Conservation (phyloP, 2,888 invertebrate genomes). For the Parnassius smintheus region DNA sequence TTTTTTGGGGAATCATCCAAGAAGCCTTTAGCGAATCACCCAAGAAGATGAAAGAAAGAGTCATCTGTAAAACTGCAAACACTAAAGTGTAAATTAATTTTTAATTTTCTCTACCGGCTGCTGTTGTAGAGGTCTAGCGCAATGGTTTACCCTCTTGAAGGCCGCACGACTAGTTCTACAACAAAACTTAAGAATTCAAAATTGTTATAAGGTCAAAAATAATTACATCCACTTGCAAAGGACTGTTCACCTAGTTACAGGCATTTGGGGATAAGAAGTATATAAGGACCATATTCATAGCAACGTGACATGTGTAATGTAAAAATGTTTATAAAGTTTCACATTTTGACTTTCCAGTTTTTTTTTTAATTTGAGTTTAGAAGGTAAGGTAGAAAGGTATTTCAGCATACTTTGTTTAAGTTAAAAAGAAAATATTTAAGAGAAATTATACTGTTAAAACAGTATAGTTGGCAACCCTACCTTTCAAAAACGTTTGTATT, state of each 20-base stretch:
- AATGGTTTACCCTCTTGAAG: conserved; percentile 51
- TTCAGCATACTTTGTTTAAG: no score
- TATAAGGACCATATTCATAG: neutral
- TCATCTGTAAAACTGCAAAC: neutral
- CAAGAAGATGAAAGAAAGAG: neutral
- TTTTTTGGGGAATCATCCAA: no score
- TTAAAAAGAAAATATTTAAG: no score
- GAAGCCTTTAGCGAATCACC: neutral
- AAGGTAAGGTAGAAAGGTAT: no score
- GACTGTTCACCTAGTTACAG: neutral
- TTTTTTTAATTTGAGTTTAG: no score
- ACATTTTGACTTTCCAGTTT: no score
- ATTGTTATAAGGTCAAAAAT: conserved; percentile 51
- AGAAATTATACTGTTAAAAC: no score
- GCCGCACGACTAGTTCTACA: conserved; percentile 54
- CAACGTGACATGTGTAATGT: no score
- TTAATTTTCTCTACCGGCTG: neutral
- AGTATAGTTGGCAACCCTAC: no score
- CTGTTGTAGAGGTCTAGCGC: conserved; percentile 10
- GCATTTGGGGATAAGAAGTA: neutral
- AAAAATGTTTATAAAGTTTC: no score
- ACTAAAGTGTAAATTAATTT: neutral
- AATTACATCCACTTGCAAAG: conserved; percentile 46
- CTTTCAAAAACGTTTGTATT: no score
- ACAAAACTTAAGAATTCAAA: conserved; percentile 44